Percentiles rank a stretch among this genome's conserved stretches.
Conservation (phyloP, 2,113 vertebrate species). For the Typhlomys cinereus region DNA sequence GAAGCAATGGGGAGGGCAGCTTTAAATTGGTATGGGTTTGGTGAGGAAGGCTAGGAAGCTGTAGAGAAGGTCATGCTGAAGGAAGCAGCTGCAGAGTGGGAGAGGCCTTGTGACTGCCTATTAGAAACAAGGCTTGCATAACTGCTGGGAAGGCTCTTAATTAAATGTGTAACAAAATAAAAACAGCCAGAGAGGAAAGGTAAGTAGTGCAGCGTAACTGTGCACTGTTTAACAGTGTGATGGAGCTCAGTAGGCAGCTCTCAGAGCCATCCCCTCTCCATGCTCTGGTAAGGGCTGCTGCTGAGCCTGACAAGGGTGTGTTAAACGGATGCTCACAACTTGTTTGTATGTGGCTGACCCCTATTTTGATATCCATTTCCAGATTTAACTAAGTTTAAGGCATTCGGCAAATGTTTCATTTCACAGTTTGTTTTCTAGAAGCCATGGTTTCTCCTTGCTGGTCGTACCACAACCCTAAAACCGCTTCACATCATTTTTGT, state of each 20-base stretch:
- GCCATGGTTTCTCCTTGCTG: not conserved
- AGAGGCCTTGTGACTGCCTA: conserved; percentile 47
- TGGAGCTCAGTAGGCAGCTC: conserved; percentile 56
- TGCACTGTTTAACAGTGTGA: conserved; percentile 72
- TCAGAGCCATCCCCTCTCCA: conserved; percentile 67
- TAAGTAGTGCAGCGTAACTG: conserved; percentile 69
- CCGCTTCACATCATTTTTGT: conserved; percentile 39
- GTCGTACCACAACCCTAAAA: not conserved
- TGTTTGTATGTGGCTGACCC: conserved; percentile 79
- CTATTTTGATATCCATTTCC: conserved; percentile 80
- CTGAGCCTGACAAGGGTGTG: conserved; percentile 75
- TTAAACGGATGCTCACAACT: conserved; percentile 82
- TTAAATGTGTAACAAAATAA: conserved; percentile 81
- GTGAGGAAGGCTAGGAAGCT: not conserved
- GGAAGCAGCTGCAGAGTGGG: conserved; percentile 53
- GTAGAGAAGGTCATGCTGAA: not conserved
- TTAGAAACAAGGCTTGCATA: conserved; percentile 47
- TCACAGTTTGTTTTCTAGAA: conserved; percentile 1
- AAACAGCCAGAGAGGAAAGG: conserved; percentile 73
- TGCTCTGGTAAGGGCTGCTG: conserved; percentile 63
- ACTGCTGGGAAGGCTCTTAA: conserved; percentile 79
- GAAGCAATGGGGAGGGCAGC: not conserved
- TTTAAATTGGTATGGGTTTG: conserved; percentile 3
- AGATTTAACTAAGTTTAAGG: conserved; percentile 66
- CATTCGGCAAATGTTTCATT: conserved; percentile 69